A percentile compares a stretch with the other conserved stretches of the same genome.
Conservation (phyloP, 2,888 invertebrate genomes). For the Athripsodes cinereus region DNA sequence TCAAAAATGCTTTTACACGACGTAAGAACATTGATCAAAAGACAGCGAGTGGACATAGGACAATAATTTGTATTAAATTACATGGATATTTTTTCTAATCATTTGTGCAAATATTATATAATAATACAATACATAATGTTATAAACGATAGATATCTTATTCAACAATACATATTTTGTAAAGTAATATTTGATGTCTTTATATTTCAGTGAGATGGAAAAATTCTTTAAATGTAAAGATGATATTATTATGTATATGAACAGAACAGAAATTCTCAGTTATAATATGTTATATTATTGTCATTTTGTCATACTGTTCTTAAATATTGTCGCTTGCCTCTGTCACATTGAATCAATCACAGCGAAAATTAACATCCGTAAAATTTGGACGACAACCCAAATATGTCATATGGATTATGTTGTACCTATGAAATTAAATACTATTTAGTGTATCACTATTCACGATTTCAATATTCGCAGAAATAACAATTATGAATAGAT, state of each 20-base stretch:
- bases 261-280: not conserved
- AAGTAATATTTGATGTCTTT: not conserved
- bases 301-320: not conserved
- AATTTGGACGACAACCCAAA: conserved; percentile 18
- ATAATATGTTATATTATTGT: not conserved
- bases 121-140: too few relatives aligned
- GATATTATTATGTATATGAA: not conserved
- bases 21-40: too few relatives aligned
- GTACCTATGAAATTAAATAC: too few relatives aligned
- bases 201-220: not conserved
- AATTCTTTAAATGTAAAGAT: too few relatives aligned
- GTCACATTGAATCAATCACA: conserved; percentile 18
- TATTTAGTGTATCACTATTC: too few relatives aligned
- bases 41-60: too few relatives aligned
- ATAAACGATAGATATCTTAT: too few relatives aligned
- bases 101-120: not conserved
- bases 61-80: not conserved
- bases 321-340: conserved; percentile 10
- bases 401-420: not conserved
- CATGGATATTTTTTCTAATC: not conserved
- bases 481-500: too few relatives aligned
- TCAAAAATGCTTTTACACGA: too few relatives aligned
- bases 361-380: conserved; percentile 15
- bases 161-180: not conserved
- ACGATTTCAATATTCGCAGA: too few relatives aligned